Evolutionary conservation across 1,140 invertebrate species (phyloP).

Genomic region (Drosophila tropicalis): DNA sequence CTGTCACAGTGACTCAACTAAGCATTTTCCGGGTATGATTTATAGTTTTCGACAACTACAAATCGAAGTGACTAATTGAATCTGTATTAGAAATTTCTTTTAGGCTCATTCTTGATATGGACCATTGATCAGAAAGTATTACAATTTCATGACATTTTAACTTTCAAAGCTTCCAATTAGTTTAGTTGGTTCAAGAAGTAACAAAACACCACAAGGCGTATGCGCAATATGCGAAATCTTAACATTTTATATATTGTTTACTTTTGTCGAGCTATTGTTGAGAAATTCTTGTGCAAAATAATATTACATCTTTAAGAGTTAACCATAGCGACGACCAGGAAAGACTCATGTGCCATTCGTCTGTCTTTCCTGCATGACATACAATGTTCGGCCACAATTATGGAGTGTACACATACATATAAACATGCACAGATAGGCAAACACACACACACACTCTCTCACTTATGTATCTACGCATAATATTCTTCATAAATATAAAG

Average conservation of each 20-base stretch:
- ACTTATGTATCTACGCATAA: constrained; percentile 62
- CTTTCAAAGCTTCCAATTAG: no score
- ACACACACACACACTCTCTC: constrained; percentile 21
- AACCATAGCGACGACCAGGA: constrained; percentile 49
- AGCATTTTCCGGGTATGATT: constrained; percentile 57
- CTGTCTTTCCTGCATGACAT: constrained; percentile 22
- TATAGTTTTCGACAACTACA: constrained; percentile 34
- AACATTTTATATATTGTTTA: no score
- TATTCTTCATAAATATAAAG: constrained; percentile 72
- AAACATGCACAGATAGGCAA: constrained; percentile 2
- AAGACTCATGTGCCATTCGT: constrained; percentile 55
- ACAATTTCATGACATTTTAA: no score
- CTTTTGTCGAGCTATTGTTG: constrained; percentile 57
- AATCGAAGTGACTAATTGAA: no score
- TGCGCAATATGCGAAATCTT: neutral
- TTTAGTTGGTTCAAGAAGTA: no score
- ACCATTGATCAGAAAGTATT: no score
- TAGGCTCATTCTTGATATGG: no score
- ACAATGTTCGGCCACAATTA: constrained; percentile 71
- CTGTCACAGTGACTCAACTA: constrained; percentile 60
- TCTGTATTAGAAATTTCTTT: no score
- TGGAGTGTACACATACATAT: constrained; percentile 17
- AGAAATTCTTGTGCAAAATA: constrained; percentile 56
- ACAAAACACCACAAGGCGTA: neutral
- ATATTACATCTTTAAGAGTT: constrained; percentile 45